A percentile compares a stretch with the other conserved stretches of the same genome.
phyloP scores from a whole-genome alignment of 23 tunicate species.

The Oikopleura albicans region DNA sequence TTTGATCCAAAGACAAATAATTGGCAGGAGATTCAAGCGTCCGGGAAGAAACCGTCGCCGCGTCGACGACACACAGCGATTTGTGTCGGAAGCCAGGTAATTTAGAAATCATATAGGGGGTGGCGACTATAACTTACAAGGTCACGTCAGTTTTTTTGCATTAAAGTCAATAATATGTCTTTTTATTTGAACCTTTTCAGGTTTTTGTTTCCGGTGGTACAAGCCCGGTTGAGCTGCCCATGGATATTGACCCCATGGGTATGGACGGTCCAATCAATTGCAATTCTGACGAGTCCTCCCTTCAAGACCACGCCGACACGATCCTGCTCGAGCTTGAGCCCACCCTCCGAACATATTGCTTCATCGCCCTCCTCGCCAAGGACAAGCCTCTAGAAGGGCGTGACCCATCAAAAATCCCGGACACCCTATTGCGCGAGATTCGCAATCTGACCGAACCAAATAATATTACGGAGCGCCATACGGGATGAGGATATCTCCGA shows the following conservation, averaged over 20 bases:
- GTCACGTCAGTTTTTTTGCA: too few species aligned
- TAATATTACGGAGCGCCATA: background rate
- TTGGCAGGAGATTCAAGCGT: background rate
- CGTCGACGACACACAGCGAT: background rate
- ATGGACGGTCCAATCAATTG: background rate
- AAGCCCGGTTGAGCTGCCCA: background rate
- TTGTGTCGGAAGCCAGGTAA: background rate
- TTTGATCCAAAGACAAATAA: background rate
- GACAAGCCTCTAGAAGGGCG: background rate
- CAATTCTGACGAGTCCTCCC: background rate
- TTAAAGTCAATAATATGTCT: too few species aligned
- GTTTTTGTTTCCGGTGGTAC: background rate
- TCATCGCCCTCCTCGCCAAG: background rate
- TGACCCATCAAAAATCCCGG: background rate
- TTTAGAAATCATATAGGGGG: too few species aligned
- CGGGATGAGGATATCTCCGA: too few species aligned
- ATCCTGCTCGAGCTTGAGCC: background rate
- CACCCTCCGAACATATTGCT: background rate
- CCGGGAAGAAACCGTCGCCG: background rate
- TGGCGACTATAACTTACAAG: too few species aligned
- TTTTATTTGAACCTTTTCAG: too few species aligned
- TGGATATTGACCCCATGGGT: background rate
- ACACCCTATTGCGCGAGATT: background rate
- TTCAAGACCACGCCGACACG: conserved; percentile 12
- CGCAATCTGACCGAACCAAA: background rate